phyloP scores from a whole-genome alignment of 2,113 vertebrate species.

The Otolemur garnettii region DNA sequence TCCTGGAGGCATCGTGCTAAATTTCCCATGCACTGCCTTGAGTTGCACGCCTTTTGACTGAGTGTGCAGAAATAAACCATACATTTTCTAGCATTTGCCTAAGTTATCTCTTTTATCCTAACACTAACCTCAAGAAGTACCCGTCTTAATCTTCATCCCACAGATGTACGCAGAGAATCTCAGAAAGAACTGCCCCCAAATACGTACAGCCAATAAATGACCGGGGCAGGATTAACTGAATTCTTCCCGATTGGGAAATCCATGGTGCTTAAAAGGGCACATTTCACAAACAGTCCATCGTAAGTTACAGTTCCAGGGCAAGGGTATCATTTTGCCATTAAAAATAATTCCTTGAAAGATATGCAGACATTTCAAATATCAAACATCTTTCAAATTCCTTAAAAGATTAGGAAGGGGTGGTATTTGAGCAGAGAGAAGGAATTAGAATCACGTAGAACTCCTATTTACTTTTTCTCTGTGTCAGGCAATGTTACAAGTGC shows the following conservation, averaged over 20 bases:
- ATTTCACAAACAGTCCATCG: neutral
- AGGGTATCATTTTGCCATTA: neutral
- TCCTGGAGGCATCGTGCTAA: neutral
- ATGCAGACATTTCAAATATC: neutral
- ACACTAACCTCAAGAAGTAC: neutral
- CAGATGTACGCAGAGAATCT: neutral
- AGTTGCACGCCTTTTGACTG: neutral
- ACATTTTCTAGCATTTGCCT: neutral
- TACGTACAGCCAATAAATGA: neutral
- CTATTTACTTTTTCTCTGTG: neutral
- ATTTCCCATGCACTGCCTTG: neutral
- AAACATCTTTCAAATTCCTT: neutral
- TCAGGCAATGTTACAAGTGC: neutral
- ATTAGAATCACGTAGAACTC: neutral
- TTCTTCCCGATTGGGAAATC: conserved; percentile 35
- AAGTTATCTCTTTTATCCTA: neutral
- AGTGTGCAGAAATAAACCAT: neutral
- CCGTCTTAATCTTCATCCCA: neutral
- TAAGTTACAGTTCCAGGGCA: neutral
- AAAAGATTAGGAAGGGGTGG: neutral
- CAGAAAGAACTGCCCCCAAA: neutral
- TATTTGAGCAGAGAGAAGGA: neutral
- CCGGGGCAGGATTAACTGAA: neutral
- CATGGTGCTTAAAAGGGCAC: neutral
- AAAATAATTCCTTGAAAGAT: conserved; percentile 36